phyloP scores from a whole-genome alignment of 2,797 vertebrate genomes.

The Pygocentrus nattereri region DNA sequence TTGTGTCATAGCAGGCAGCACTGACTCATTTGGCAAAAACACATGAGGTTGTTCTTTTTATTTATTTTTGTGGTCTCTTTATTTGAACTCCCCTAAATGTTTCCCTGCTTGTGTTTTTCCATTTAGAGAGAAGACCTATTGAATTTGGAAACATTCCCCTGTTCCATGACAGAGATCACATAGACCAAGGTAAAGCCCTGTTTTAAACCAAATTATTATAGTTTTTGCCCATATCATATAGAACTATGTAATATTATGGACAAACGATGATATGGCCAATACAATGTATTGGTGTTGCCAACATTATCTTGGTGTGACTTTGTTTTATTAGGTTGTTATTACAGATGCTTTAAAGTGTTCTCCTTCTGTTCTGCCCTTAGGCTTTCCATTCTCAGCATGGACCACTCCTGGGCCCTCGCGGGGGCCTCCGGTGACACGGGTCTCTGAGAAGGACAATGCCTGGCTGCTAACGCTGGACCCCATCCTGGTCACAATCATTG shows the following conservation, averaged over 20 bases:
- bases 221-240: not conserved
- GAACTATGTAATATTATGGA: no score
- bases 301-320: no score
- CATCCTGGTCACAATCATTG: slow-evolving; percentile 97
- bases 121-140: slow-evolving; percentile 74
- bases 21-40: slow-evolving; percentile 25
- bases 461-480: slow-evolving; percentile 96
- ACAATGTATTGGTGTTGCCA: not conserved
- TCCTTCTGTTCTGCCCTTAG: slow-evolving; percentile 67
- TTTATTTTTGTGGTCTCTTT: slow-evolving; percentile 52
- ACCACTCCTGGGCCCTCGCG: slow-evolving; percentile 82
- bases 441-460: slow-evolving; percentile 89
- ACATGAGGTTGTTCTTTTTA: slow-evolving; percentile 20
- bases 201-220: not conserved
- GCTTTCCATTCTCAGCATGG: slow-evolving; percentile 83
- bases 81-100: slow-evolving; percentile 53
- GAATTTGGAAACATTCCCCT: slow-evolving; percentile 78
- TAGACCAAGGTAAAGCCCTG: slow-evolving; percentile 74
- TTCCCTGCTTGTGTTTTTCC: slow-evolving; percentile 62
- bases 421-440: slow-evolving; percentile 84
- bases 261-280: no score
- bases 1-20: slow-evolving; percentile 11
- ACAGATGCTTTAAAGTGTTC: not conserved
- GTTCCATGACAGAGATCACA: slow-evolving; percentile 71
- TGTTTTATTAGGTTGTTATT: not conserved